These are phyloP conservation scores for Gnathonemus longibarbis DNA, from an alignment of 2,113 vertebrate genomes.

Conservation along the genomic window DNA sequence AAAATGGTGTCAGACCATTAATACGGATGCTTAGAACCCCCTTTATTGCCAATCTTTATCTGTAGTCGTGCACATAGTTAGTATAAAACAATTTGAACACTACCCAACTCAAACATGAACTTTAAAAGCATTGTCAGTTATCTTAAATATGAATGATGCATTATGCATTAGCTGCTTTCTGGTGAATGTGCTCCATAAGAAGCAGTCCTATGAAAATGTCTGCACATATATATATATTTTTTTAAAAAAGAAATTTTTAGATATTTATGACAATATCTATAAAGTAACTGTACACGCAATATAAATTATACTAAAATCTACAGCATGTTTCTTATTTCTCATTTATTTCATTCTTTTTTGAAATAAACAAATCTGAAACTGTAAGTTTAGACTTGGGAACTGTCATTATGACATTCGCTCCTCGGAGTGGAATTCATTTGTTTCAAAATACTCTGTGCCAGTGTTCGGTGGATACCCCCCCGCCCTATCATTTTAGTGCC, in stretches of 20 bases:
- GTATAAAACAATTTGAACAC: background rate
- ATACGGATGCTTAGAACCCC: background rate
- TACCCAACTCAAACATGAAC: background rate
- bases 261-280: background rate
- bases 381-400: conserved; percentile 46
- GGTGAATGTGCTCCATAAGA: background rate
- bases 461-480: conserved; percentile 33
- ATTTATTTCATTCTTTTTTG: conserved; percentile 28
- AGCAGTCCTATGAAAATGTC: background rate
- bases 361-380: conserved; percentile 44
- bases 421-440: conserved; percentile 52
- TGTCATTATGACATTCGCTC: conserved; percentile 60
- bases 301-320: background rate
- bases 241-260: background rate
- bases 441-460: conserved; percentile 47
- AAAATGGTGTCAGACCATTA: background rate
- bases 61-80: background rate
- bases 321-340: background rate
- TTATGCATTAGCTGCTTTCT: background rate
- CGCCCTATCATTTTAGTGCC: conserved; percentile 55
- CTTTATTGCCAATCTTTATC: background rate
- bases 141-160: background rate
- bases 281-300: background rate
- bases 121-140: background rate
- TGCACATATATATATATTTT: background rate